These are phyloP conservation scores for Eulemur rubriventer DNA, from an alignment of 2,797 vertebrate species.

Conservation along the genomic window DNA sequence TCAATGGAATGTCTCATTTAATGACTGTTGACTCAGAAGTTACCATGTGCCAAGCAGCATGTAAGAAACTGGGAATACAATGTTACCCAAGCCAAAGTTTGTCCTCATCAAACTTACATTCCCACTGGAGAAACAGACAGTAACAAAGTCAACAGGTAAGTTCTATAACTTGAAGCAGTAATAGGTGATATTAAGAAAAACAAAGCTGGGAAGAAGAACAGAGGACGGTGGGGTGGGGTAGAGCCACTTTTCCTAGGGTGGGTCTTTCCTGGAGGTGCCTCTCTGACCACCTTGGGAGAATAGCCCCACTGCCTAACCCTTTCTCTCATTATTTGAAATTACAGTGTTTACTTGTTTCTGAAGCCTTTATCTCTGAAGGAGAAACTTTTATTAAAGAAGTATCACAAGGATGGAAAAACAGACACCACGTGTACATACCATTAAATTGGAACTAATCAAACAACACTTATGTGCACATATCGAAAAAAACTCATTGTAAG, in stretches of 20 bases:
- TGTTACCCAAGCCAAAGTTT: too few species aligned
- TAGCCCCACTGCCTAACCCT: neutral
- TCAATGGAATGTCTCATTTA: too few species aligned
- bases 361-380: neutral
- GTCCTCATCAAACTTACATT: too few species aligned
- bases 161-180: neutral
- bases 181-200: neutral
- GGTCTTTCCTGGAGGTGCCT: neutral
- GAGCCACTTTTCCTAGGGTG: too few species aligned
- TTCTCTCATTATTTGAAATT: neutral
- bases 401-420: too few species aligned
- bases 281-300: neutral
- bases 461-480: too few species aligned
- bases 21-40: too few species aligned
- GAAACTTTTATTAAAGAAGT: neutral
- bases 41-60: too few species aligned
- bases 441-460: too few species aligned
- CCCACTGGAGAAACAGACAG: neutral
- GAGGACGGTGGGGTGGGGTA: rapidly evolving
- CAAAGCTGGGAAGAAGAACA: neutral
- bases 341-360: neutral
- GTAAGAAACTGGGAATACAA: too few species aligned
- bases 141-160: neutral
- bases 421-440: too few species aligned
- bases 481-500: too few species aligned